Percentiles rank a stretch among this genome's conserved stretches.
These are phyloP conservation scores for Urocolius indicus DNA, from an alignment of 2,113 vertebrate species.

Conservation along the genomic window DNA sequence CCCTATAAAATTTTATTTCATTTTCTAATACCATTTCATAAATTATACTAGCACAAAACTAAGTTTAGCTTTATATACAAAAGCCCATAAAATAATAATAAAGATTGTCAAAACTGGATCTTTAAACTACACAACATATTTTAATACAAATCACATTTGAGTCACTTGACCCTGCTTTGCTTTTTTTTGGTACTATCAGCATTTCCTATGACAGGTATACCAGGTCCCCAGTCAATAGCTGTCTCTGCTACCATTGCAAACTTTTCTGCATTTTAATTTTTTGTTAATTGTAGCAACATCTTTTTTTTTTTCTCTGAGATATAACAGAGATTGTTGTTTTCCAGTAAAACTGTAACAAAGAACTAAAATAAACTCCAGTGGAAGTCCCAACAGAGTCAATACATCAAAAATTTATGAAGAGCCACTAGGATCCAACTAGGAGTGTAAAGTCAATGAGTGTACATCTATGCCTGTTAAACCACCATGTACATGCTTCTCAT, in stretches of 20 bases:
- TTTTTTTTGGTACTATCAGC: not conserved
- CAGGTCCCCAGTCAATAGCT: not conserved
- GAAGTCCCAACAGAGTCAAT: slow-evolving; percentile 12
- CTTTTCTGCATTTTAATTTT: not conserved
- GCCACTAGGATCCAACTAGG: slow-evolving; percentile 34
- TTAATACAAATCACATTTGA: not conserved
- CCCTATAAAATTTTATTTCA: slow-evolving; percentile 27
- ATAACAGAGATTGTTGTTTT: not conserved
- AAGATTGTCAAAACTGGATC: not conserved
- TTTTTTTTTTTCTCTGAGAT: not conserved
- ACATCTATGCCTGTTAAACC: slow-evolving; percentile 28
- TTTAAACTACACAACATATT: not conserved
- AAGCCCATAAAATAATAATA: not conserved
- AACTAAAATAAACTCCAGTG: not conserved
- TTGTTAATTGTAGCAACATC: not conserved
- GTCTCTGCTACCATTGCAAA: not conserved
- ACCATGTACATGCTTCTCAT: not conserved
- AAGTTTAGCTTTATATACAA: not conserved
- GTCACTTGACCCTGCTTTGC: not conserved
- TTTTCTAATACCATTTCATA: slow-evolving; percentile 14
- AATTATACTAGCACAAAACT: not conserved
- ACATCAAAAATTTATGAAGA: slow-evolving; percentile 58
- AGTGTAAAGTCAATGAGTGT: slow-evolving; percentile 52
- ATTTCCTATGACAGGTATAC: not conserved
- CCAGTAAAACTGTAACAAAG: not conserved